A percentile compares a stretch with the other conserved stretches of the same genome.
Conservation (phyloP, 2,113 vertebrate genomes). For the Aegypius monachus region DNA sequence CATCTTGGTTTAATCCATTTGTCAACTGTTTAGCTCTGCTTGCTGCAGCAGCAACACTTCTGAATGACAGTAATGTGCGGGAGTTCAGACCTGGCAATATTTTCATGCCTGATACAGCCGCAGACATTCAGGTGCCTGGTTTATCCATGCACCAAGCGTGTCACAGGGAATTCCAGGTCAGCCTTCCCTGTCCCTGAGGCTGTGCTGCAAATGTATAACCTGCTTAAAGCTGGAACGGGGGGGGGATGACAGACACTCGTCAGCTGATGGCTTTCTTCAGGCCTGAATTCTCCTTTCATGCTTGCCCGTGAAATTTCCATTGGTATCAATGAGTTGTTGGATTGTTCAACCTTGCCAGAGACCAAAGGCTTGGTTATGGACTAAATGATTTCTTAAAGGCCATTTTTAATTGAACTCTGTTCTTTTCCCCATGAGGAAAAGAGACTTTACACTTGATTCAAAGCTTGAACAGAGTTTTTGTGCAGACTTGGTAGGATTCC, state of each 20-base stretch:
- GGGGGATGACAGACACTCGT: fast-evolving
- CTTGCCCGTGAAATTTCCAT: neutral
- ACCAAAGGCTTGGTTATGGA: neutral
- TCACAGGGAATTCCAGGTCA: neutral
- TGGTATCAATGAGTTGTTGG: neutral
- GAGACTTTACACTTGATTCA: neutral
- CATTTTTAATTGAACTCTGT: neutral
- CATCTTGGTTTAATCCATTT: neutral
- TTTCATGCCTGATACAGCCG: fast-evolving
- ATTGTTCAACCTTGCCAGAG: neutral
- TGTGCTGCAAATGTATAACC: fast-evolving
- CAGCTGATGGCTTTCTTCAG: neutral
- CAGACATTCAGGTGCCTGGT: neutral
- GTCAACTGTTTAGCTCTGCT: neutral
- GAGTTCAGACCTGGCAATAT: neutral
- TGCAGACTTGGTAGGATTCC: neutral
- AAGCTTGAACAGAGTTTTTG: neutral
- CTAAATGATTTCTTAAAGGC: neutral
- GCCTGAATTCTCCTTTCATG: neutral
- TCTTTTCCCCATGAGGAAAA: neutral
- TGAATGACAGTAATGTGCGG: fast-evolving
- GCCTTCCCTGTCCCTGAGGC: neutral
- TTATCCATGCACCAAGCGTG: fast-evolving
- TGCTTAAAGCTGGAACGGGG: neutral
- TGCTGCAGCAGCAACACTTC: neutral